Evolutionary conservation across 2,888 invertebrate species (phyloP), one percentile per base, ranked within the genome.

Genomic region (Operophtera brumata): DNA sequence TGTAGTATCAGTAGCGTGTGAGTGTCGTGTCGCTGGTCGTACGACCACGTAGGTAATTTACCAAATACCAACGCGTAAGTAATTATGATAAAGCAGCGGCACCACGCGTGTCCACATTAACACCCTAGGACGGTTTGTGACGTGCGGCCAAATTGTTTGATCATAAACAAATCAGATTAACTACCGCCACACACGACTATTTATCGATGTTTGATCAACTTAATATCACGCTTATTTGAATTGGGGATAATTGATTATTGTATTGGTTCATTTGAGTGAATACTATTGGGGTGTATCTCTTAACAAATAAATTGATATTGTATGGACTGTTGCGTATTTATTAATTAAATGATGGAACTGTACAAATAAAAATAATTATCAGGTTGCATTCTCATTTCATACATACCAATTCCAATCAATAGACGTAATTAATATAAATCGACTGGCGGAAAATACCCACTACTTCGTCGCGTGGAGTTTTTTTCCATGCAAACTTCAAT

Each of bases 131-230:
- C 55, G 42, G 14, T 47, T 59, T 49, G 20, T 53, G 57, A 36
- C 54, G 47, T 51, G 52, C 40, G 48, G 26, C 35, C 50, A 54
- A 65, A 66, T 67, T 73, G 71, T 73, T 71, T 70, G 66, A 65
- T 69, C 58, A 40, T 41, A 51, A 57, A 61, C 65, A 69, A 67
- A 74, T 65, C 58, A 60, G 66, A 74, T 76, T 70, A 69, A 59
- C 55, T 60, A 37, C 53, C 48, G 46, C 47, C 45, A 54, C 51
- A 54, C 49, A 47, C 51, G 46, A 37, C 53, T 54, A 59, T 64
- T 63, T 64, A 56, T 61, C 59, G 41, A 53, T 59, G 50, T 60
- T 54, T 47, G 48, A 49, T 55, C 57, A 57, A 59, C 41, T 55
- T 61, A 60, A 59, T 64, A 50, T 52, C 37, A 30, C 14, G 42